Evolutionary conservation across 2,797 vertebrate species (phyloP).

Genomic region (Cynopterus sphinx): DNA sequence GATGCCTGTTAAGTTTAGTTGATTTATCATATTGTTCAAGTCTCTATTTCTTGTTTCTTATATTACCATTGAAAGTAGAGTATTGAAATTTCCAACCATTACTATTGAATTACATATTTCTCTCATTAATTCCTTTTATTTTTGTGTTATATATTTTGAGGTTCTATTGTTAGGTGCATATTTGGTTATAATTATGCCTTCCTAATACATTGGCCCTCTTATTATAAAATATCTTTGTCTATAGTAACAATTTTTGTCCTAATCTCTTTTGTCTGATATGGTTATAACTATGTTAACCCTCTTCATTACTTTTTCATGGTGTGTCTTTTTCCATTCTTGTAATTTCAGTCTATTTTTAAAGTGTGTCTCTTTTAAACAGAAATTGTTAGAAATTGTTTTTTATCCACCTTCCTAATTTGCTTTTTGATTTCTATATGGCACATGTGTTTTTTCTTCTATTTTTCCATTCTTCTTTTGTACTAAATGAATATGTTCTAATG

Average conservation of each 20-base stretch:
- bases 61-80: background rate
- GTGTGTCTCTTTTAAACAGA: background rate
- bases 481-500: background rate
- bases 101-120: background rate
- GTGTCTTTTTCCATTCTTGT: background rate
- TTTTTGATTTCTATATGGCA: background rate
- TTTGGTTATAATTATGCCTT: background rate
- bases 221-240: background rate
- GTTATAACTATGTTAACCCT: background rate
- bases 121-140: background rate
- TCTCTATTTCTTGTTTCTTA: background rate
- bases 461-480: background rate
- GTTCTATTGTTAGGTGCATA: background rate
- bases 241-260: background rate
- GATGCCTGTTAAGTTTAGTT: background rate
- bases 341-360: background rate
- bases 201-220: background rate
- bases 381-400: background rate
- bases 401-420: background rate
- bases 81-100: background rate
- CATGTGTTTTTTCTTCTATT: background rate
- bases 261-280: background rate
- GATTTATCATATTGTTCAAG: background rate
- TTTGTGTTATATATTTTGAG: background rate
- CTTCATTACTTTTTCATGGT: background rate